A percentile compares a stretch with the other conserved stretches of the same genome.
Conservation (phyloP, 2,888 invertebrate species). For the Nemapogon koenigi region DNA sequence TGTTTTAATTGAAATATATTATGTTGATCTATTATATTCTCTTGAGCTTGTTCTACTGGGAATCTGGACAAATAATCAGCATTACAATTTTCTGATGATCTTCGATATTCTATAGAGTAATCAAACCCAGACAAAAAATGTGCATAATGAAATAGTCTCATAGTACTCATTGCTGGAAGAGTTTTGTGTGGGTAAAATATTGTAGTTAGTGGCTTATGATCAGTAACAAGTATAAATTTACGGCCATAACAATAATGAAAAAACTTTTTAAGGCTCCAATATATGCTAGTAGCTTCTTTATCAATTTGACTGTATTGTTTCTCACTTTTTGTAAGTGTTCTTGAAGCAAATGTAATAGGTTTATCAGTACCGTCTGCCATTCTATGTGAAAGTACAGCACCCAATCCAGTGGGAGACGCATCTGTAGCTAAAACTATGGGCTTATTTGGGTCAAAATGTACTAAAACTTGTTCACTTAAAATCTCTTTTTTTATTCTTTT, state of each 20-base stretch:
- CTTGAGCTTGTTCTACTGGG: background rate
- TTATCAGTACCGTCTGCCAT: constrained; percentile 24
- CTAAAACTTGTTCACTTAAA: constrained; percentile 17
- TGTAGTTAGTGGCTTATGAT: constrained; percentile 25
- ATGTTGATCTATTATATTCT: background rate
- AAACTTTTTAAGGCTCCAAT: constrained; percentile 28
- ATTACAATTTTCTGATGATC: constrained; percentile 15
- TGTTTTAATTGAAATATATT: constrained; percentile 17
- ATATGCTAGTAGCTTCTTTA: constrained; percentile 27
- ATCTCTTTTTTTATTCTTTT: constrained; percentile 19
- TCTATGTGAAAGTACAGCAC: constrained; percentile 25
- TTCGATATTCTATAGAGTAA: constrained; percentile 17
- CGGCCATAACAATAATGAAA: constrained; percentile 28
- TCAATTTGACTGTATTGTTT: constrained; percentile 29
- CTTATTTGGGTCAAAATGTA: constrained; percentile 20
- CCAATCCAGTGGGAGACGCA: constrained; percentile 25
- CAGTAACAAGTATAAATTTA: constrained; percentile 26
- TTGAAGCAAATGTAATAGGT: constrained; percentile 30
- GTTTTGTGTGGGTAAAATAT: constrained; percentile 25
- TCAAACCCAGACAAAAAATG: constrained; percentile 19
- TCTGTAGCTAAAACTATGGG: constrained; percentile 25
- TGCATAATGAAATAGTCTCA: constrained; percentile 19
- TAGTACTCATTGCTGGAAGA: constrained; percentile 16
- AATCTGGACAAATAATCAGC: constrained; percentile 12
- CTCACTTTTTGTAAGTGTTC: constrained; percentile 25